Conservation (phyloP, 2,797 vertebrate genomes). For the Pogoniulus pusillus region DNA sequence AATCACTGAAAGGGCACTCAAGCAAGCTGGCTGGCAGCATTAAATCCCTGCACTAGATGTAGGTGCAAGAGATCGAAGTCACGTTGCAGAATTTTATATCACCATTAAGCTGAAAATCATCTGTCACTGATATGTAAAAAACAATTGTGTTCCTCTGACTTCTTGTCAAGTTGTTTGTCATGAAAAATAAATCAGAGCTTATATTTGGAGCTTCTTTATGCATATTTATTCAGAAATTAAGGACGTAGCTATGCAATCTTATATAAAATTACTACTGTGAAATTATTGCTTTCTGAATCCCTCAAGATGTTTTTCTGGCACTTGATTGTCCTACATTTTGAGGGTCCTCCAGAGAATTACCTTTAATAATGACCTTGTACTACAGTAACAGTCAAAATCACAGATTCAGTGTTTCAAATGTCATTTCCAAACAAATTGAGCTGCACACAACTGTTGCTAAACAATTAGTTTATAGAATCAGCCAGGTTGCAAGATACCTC, state of each 20-base stretch:
- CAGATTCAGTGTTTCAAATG: no score
- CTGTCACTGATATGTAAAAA: background rate
- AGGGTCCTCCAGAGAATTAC: no score
- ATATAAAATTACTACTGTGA: background rate
- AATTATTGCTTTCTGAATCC: background rate
- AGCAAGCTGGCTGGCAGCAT: background rate
- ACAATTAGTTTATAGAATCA: no score
- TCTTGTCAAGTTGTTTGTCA: background rate
- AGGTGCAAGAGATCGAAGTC: background rate
- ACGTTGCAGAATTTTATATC: background rate
- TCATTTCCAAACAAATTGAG: no score
- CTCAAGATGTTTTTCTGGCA: background rate
- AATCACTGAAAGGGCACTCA: constrained; percentile 6
- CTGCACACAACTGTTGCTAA: no score
- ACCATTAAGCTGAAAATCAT: background rate
- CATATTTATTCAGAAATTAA: background rate
- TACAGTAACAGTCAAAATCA: no score
- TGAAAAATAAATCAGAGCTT: background rate
- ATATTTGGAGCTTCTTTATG: background rate
- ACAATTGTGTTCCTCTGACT: background rate
- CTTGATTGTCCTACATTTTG: background rate
- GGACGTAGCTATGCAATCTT: background rate
- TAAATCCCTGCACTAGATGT: background rate
- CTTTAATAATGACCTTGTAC: no score
- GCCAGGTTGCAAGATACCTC: no score